A percentile compares a stretch with the other conserved stretches of the same genome.
Conservation (phyloP, 1,140 invertebrate genomes). For the Achatina immaculata region DNA sequence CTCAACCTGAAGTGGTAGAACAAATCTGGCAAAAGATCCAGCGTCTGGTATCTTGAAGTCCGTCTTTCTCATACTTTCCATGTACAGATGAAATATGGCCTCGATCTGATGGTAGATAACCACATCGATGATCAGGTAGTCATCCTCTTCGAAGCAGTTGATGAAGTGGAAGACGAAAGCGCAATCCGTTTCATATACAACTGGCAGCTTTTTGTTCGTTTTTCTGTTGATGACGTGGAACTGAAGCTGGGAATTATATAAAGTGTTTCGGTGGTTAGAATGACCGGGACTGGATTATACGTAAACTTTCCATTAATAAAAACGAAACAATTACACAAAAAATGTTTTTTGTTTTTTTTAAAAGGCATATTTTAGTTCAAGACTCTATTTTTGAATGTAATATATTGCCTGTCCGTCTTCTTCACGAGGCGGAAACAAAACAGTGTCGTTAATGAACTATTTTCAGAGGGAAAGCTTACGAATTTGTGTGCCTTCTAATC, state of each 20-base stretch:
- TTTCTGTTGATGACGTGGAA: conserved; percentile 37
- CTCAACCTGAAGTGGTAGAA: conserved; percentile 39
- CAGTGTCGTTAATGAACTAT: too few species aligned
- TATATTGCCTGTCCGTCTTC: too few species aligned
- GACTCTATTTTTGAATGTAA: too few species aligned
- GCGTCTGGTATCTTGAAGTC: conserved; percentile 20
- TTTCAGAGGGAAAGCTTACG: too few species aligned
- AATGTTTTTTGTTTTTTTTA: too few species aligned
- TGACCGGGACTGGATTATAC: too few species aligned
- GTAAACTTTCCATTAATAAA: too few species aligned
- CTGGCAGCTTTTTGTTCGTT: conserved; percentile 6
- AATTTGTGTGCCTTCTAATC: too few species aligned
- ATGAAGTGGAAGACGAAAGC: conserved; percentile 90
- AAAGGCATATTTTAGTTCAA: too few species aligned
- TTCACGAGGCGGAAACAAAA: too few species aligned
- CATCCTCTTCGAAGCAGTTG: conserved; percentile 85
- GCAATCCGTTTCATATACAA: conserved; percentile 75
- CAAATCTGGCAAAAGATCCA: conserved; percentile 37
- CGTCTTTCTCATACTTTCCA: conserved; percentile 35
- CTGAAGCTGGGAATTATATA: conserved; percentile 34
- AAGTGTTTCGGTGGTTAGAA: too few species aligned
- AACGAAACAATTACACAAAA: too few species aligned
- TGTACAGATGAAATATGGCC: conserved; percentile 68
- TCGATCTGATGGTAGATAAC: conserved; percentile 85
- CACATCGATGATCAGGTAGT: conserved; percentile 83